A percentile compares a stretch with the other conserved stretches of the same genome.
These are phyloP conservation scores for Agelaius tricolor DNA, from an alignment of 2,113 vertebrate species.

Conservation along the genomic window DNA sequence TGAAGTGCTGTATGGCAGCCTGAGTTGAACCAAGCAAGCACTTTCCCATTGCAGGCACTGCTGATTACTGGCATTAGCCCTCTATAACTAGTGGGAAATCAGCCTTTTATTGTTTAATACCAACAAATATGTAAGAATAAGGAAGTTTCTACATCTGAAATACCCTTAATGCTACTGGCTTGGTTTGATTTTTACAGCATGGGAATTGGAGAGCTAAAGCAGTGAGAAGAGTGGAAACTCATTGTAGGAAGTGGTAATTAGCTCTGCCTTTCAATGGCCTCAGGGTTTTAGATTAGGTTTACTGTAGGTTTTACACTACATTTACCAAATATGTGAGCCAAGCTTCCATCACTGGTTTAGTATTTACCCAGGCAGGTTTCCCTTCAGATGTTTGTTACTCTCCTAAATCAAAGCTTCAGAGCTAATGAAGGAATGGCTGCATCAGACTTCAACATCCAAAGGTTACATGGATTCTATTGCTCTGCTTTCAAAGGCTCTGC, in stretches of 20 bases:
- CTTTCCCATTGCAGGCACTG: neutral
- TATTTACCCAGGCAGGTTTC: neutral
- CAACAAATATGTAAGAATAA: neutral
- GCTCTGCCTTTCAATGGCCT: neutral
- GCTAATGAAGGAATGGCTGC: neutral
- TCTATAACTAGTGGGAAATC: neutral
- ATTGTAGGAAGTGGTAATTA: neutral
- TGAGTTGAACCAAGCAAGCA: neutral
- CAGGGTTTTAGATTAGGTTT: neutral
- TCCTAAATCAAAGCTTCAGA: neutral
- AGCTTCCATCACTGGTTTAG: neutral
- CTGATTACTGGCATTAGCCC: neutral
- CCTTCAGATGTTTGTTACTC: neutral
- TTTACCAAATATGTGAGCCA: neutral
- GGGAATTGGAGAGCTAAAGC: neutral
- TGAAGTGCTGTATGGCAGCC: neutral
- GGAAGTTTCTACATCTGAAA: neutral
- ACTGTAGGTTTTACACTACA: neutral
- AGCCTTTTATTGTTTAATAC: neutral
- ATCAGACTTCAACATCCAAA: neutral
- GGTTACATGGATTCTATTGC: neutral
- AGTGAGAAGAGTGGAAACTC: neutral
- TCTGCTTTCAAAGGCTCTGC: neutral
- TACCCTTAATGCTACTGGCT: neutral
- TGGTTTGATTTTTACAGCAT: neutral